Evolutionary conservation across 2,888 invertebrate genomes (phyloP), one percentile per base, ranked within the genome.

Genomic region (Eupithecia vulgata): DNA sequence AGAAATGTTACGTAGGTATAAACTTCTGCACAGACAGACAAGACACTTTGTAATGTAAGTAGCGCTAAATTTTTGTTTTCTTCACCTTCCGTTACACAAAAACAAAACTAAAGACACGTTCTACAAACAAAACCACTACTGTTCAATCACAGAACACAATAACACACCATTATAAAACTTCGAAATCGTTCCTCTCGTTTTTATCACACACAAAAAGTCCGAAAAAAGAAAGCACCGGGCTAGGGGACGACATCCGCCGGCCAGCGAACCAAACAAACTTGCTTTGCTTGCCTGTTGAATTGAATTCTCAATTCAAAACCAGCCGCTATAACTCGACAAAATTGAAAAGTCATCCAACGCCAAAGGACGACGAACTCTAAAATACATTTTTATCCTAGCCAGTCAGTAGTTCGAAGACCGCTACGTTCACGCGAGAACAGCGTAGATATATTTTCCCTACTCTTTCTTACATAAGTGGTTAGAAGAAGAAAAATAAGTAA

Each of bases 261-360:
- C 87, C 86, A 87, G 85, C 87, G 89, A 86, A 82, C 86, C 88
- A 89, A 89, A 90, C 91, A 88, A 92, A 91, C 91, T 90, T 88
- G 89, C 81, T 82, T 82, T 88, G 89, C 81, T 82, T 82, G 84
- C 81, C 76, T 77, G 75, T 70, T 62, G 75, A 68, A 52, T 70
- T 62, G 75, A 68, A 52, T 65, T 65, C 42, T 73, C 71, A 65
- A 67, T 77, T 76, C 74, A 68, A 78, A 73, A 68, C 70, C 68
- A 21, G 66, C 67, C 68, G 57, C 67, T 73, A 65, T 83, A 85
- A 91, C 69, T 81, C 90, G 71, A 81, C 84, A 80, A 78, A 89
- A 81, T 90, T 83, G 35, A 87, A 88, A 85, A 88, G 71, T 75
- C 72, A 66, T 73, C 17, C 67, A 40, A 52, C 40, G 61, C 72